Percentiles rank a stretch among this genome's conserved stretches.
These are phyloP conservation scores for Protodeltote pygarga DNA, from an alignment of 2,888 invertebrate species.

Conservation along the genomic window DNA sequence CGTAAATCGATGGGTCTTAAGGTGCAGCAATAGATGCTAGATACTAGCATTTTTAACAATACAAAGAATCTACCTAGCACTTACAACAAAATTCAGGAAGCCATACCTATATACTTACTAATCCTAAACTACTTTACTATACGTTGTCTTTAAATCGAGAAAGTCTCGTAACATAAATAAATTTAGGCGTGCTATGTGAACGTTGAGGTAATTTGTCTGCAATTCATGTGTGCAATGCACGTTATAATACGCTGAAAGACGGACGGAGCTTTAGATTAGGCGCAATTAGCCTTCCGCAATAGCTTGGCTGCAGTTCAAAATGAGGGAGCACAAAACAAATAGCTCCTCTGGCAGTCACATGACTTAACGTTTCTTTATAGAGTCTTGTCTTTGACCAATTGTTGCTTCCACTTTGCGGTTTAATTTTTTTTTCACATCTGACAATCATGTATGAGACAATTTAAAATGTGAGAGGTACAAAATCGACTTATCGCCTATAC, in stretches of 20 bases:
- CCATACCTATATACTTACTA: too few relatives aligned
- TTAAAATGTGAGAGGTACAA: too few relatives aligned
- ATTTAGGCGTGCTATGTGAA: background rate
- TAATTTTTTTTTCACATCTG: conserved; percentile 13
- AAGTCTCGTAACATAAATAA: too few relatives aligned
- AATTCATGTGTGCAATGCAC: conserved; percentile 19
- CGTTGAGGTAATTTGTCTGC: conserved; percentile 2
- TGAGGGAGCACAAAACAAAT: conserved; percentile 63
- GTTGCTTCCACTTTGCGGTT: conserved; percentile 61
- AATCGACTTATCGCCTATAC: too few relatives aligned
- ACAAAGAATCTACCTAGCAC: too few relatives aligned
- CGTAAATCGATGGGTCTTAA: too few relatives aligned
- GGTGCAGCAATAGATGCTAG: too few relatives aligned
- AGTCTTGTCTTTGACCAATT: conserved; percentile 68
- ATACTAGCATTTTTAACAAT: too few relatives aligned
- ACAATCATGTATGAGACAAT: background rate
- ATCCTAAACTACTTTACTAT: too few relatives aligned
- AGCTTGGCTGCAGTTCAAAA: conserved; percentile 73
- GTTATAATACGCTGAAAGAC: conserved; percentile 18
- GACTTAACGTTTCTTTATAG: conserved; percentile 61
- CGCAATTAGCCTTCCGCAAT: conserved; percentile 60
- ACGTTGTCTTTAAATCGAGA: too few relatives aligned
- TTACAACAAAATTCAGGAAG: too few relatives aligned
- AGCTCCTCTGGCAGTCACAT: conserved; percentile 54
- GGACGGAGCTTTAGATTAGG: conserved; percentile 59